Conservation (phyloP, 1,140 invertebrate genomes). For the Onthophagus taurus region DNA sequence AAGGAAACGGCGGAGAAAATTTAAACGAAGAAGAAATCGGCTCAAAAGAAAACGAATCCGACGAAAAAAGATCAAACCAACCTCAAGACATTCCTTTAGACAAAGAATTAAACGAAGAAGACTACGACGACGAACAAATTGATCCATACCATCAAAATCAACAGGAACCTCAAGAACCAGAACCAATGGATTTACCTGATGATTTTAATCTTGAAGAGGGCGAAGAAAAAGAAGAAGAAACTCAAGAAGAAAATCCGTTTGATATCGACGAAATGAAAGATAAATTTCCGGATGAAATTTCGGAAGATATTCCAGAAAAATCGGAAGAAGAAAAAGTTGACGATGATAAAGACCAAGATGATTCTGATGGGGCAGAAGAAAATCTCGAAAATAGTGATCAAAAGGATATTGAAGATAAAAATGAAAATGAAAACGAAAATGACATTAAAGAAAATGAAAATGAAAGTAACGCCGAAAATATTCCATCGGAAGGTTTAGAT, state of each 20-base stretch:
- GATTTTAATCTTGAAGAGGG: constrained; percentile 74
- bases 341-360: constrained; percentile 38
- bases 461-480: constrained; percentile 37
- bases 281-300: constrained; percentile 25
- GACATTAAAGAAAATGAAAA: constrained; percentile 29
- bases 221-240: constrained; percentile 50
- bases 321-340: constrained; percentile 36
- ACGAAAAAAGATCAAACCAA: constrained; percentile 40
- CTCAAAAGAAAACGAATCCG: constrained; percentile 49
- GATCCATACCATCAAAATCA: constrained; percentile 79
- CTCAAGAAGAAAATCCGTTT: constrained; percentile 67
- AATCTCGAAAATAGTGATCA: constrained; percentile 28
- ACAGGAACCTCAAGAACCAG: constrained; percentile 63
- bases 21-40: constrained; percentile 45
- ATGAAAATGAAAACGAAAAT: constrained; percentile 22
- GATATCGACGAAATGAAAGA: constrained; percentile 71
- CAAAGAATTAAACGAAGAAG: constrained; percentile 66
- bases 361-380: constrained; percentile 36
- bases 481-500: constrained; percentile 32
- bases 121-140: constrained; percentile 71
- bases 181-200: constrained; percentile 79
- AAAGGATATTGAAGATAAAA: constrained; percentile 31
- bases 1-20: constrained; percentile 36
- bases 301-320: constrained; percentile 36
- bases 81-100: constrained; percentile 40